Evolutionary conservation across 2,888 invertebrate genomes (phyloP), one percentile per base, ranked within the genome.

Genomic region (Andrena camellia): DNA sequence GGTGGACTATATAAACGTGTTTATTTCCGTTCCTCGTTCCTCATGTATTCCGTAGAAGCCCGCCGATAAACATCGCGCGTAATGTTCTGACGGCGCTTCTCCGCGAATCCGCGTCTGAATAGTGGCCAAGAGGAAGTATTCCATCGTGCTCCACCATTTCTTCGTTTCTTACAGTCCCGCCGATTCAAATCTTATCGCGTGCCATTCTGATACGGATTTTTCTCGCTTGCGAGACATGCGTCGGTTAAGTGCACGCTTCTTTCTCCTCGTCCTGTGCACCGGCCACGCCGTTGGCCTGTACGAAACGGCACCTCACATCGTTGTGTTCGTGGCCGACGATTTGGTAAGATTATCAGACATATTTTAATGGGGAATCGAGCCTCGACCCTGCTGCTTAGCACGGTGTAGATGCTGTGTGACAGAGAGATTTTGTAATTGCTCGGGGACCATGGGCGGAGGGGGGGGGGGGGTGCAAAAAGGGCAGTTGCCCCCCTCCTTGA

Each of bases 271-370:
- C 60, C 68, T 84, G 50, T 88, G 75, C 66, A 20, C 75, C 5
- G 72, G n/a, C 33, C 54, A 59, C 35, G 57, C 78, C 0, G 66
- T 82, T 60, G 88, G 90, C 8, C 87, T 92, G 31, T 93, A 92
- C 77, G 90, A 91, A 72, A 75, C 88, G n/a, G 88, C 92, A 23
- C 95, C 95, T 20, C 81, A 96, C 86, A 95, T 96, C 80, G 92
- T 96, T 57, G 94, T 96, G 79, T 94, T 96, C 81, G 93, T 96
- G 84, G 95, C 95, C 7, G 96, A 96, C 92, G 96, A 96, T 91
- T 90, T 96, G 94, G 96, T 95, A 93, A 94, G 94, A 74, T 29
- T 17, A 23, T 26, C 13, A 66, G 8, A 10, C 20, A 54, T 23
- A 54, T 20, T 20, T 8, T 54, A 8, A 20, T 8, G 8, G 8